These are phyloP conservation scores for Rhinichthys osculus DNA, from an alignment of 2,797 vertebrate genomes.

Conservation along the genomic window DNA sequence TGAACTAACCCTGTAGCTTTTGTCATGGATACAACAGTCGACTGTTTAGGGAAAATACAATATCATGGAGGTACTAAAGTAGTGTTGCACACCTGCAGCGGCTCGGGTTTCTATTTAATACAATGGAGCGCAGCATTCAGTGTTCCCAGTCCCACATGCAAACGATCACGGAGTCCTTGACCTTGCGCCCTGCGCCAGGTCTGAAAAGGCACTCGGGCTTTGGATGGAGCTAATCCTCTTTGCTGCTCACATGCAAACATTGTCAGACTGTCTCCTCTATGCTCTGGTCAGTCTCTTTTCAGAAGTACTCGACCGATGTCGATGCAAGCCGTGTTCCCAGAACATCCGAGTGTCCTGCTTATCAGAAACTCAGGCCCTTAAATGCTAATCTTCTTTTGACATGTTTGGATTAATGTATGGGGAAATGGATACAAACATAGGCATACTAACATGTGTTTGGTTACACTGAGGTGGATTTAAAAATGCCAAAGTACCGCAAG, in stretches of 20 bases:
- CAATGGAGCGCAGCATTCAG: not conserved
- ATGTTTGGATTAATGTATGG: not conserved
- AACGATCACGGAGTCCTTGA: constrained; percentile 33
- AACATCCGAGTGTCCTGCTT: not conserved
- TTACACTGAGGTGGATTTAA: not conserved
- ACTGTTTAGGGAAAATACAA: constrained; percentile 14
- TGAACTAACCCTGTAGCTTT: not conserved
- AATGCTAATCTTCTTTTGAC: not conserved
- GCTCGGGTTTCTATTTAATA: constrained; percentile 5
- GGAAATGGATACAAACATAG: not conserved
- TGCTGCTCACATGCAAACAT: constrained; percentile 51
- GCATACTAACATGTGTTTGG: not conserved
- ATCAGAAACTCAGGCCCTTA: not conserved
- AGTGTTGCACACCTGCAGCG: not conserved
- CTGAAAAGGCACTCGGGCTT: constrained; percentile 17
- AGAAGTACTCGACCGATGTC: constrained; percentile 3
- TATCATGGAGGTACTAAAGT: not conserved
- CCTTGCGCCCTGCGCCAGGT: constrained; percentile 9
- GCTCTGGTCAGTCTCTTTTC: not conserved
- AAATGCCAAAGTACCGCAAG: not conserved
- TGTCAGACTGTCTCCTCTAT: constrained; percentile 29
- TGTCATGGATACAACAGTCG: constrained; percentile 28
- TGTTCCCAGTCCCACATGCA: constrained; percentile 26
- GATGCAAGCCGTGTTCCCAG: not conserved
- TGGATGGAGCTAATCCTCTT: constrained; percentile 53